Conservation (phyloP, 2,888 invertebrate species). For the Agrotis clavis region DNA sequence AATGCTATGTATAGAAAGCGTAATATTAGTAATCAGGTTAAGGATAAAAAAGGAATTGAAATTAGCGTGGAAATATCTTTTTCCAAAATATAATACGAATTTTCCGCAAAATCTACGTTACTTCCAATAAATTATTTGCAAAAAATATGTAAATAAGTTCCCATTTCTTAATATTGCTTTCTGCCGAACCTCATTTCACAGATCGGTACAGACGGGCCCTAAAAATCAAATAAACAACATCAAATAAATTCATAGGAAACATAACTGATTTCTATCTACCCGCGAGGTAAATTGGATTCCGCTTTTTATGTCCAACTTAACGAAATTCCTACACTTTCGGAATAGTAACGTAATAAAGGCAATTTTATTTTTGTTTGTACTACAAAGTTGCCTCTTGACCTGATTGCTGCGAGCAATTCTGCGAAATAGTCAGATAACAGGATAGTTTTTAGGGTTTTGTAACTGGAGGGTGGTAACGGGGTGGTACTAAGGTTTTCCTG, state of each 20-base stretch:
- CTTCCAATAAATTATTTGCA: not conserved
- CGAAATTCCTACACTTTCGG: slow-evolving; percentile 60
- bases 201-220: slow-evolving; percentile 45
- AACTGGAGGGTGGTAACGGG: too few relatives aligned
- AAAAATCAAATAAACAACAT: slow-evolving; percentile 73
- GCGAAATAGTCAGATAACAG: slow-evolving; percentile 9
- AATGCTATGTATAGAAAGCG: too few relatives aligned
- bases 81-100: slow-evolving; percentile 9
- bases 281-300: slow-evolving; percentile 71
- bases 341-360: slow-evolving; percentile 62
- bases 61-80: not conserved
- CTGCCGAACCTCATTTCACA: slow-evolving; percentile 22
- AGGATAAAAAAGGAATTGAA: not conserved
- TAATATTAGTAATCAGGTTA: too few relatives aligned
- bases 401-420: slow-evolving; percentile 29
- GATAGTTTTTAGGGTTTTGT: not conserved
- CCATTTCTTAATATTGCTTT: slow-evolving; percentile 34
- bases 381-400: slow-evolving; percentile 20
- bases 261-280: slow-evolving; percentile 72
- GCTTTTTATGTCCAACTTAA: slow-evolving; percentile 69
- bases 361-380: slow-evolving; percentile 47
- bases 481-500: too few relatives aligned
- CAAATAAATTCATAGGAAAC: slow-evolving; percentile 73
- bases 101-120: not conserved
- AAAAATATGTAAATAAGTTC: slow-evolving; percentile 29